Percentiles rank a stretch among this genome's conserved stretches.
Conservation (phyloP, 2,113 vertebrate genomes). For the Cebidichthys violaceus region DNA sequence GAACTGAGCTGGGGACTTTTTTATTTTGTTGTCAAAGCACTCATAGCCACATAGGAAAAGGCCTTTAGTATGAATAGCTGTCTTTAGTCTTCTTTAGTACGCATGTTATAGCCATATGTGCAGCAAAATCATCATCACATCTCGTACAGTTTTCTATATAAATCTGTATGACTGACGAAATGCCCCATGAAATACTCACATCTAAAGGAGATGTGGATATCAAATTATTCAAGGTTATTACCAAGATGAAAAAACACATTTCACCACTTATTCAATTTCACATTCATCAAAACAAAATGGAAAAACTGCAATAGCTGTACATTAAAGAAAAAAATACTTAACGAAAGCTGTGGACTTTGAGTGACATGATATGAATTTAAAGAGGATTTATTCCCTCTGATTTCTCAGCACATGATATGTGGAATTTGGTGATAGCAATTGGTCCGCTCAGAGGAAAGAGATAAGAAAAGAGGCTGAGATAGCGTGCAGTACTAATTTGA, state of each 20-base stretch:
- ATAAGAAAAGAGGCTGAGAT: slow-evolving; percentile 71
- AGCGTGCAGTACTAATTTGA: slow-evolving; percentile 69
- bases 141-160: background rate
- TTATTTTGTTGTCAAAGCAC: slow-evolving; percentile 7
- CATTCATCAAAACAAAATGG: background rate
- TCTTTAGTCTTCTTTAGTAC: background rate
- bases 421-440: slow-evolving; percentile 62
- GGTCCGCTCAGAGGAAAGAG: slow-evolving; percentile 45
- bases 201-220: slow-evolving; percentile 16
- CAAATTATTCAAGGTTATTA: slow-evolving; percentile 29
- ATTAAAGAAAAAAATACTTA: slow-evolving; percentile 33
- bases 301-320: slow-evolving; percentile 4
- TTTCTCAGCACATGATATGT: slow-evolving; percentile 59
- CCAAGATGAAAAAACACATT: slow-evolving; percentile 24
- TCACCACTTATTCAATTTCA: slow-evolving; percentile 15
- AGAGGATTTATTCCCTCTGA: slow-evolving; percentile 69
- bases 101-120: background rate
- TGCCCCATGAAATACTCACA: background rate
- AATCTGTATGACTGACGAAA: background rate
- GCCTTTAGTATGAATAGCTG: background rate
- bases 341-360: slow-evolving; percentile 49
- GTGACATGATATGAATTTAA: slow-evolving; percentile 66
- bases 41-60: background rate
- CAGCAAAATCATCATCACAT: slow-evolving; percentile 11
- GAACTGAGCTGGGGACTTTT: slow-evolving; percentile 5